Base-by-base conservation (phyloP, 2,797 vertebrate genomes). In the Rhynchonycteris naso region DNA sequence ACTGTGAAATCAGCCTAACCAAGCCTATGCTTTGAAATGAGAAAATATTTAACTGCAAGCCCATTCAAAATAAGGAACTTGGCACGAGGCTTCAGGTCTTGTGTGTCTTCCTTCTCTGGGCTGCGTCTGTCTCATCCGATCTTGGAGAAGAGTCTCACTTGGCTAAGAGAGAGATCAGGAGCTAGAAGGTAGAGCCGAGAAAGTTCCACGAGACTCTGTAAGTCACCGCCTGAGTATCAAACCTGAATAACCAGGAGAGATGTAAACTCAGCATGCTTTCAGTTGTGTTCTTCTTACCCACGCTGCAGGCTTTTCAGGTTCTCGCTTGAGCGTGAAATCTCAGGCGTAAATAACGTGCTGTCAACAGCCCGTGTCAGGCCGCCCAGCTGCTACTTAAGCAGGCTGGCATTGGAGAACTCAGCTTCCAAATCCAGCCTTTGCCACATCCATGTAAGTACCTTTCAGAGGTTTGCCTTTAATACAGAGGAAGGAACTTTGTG, bases 291-390 rank as follows among this genome's bases (percentile, higher is more conserved):
- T 76, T 74, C 66, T 96, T 89, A 91, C 97, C 96, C 95, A 97
- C 94, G 91, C 96, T 68, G 98, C 98, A 98, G 98, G 98, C 98
- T 98, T 98, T 98, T 98, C 98, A 98, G 98, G 98, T 98, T 97
- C 94, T 93, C 71, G 98, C 98, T 94, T 89, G 98, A 98, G 94
- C 59, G 76, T 61, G 90, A 97, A 90, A 96, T 97, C 94, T 22
- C 65, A 7, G 93, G 91, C 84, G 76, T 96, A 97, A 82, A 94
- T 50, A 97, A 93, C 88, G 90, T 68, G 96, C 91, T 24, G 10
- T 43, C 96, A 63, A 93, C 93, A 24, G 91, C 86, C 79, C 50
- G 88, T 59, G 85, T 63, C 91, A 83, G 94, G 71, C 95, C 80
- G 69, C 91, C n/a, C 10, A 4, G 90, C 93, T 98, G 90, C 93